A percentile compares a stretch with the other conserved stretches of the same genome.
Evolutionary conservation across 2,113 vertebrate species (phyloP).

Genomic region (Corapipo altera): DNA sequence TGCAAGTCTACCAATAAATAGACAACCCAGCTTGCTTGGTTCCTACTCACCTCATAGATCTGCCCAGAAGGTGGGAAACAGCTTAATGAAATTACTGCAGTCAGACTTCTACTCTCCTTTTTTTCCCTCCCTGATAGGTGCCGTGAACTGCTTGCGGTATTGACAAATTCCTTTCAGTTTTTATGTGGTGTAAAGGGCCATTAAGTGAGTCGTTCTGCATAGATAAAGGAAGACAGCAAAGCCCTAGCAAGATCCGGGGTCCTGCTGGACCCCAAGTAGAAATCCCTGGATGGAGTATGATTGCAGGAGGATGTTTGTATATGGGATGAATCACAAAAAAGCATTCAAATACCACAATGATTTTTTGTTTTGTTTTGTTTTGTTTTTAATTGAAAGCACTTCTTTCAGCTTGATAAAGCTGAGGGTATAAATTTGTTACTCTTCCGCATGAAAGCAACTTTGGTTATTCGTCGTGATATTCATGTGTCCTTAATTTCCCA

Average conservation of each 20-base stretch:
- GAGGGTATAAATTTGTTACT: not conserved
- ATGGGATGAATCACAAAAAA: not conserved
- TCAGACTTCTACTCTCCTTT: not conserved
- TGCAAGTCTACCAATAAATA: not conserved
- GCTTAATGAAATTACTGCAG: not conserved
- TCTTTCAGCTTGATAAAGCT: not conserved
- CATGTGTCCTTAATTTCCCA: not conserved
- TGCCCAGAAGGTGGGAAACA: not conserved
- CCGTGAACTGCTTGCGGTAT: not conserved
- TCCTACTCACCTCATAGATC: not conserved
- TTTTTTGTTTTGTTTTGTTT: not conserved
- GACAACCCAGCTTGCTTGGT: not conserved
- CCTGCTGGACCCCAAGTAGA: not conserved
- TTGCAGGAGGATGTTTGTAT: not conserved
- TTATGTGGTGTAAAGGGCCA: not conserved
- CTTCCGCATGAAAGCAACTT: not conserved
- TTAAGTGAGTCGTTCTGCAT: not conserved
- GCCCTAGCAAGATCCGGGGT: not conserved
- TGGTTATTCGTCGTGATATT: not conserved
- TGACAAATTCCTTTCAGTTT: not conserved
- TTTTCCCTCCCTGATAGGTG: not conserved
- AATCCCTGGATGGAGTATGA: not conserved
- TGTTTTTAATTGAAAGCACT: not conserved
- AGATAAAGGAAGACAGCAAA: not conserved
- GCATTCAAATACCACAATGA: not conserved